These are phyloP conservation scores for Callyntrura guangdongensis DNA, from an alignment of 2,888 invertebrate genomes.

Conservation along the genomic window DNA sequence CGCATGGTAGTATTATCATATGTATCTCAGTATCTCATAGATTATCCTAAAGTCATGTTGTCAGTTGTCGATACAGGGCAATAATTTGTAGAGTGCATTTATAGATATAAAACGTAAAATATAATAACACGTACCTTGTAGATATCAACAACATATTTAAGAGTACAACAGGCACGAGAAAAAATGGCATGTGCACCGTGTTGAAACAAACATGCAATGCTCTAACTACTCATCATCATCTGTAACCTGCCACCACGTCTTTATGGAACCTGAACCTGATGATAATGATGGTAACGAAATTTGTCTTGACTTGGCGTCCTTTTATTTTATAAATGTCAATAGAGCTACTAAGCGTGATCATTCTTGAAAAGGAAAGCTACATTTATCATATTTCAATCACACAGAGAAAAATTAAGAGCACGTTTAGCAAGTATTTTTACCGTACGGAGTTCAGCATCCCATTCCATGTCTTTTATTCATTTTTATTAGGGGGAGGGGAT, in stretches of 20 bases:
- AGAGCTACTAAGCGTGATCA: conserved; percentile 62
- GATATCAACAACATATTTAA: not conserved
- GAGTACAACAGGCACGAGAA: not conserved
- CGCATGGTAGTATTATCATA: not conserved
- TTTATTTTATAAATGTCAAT: conserved; percentile 67
- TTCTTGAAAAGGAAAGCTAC: conserved; percentile 47
- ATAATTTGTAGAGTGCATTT: conserved; percentile 37
- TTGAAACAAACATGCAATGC: not conserved
- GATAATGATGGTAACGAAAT: not conserved
- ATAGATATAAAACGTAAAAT: not conserved
- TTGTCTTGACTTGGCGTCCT: not conserved
- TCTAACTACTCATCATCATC: not conserved
- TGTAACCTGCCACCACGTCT: not conserved
- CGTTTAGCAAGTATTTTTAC: conserved; percentile 35
- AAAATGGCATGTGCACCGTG: not conserved
- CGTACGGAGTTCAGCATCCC: not conserved
- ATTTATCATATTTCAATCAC: conserved; percentile 52
- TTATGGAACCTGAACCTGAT: not conserved
- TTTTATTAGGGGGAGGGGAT: conserved; percentile 64
- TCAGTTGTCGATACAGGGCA: conserved; percentile 10
- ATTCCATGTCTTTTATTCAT: not conserved
- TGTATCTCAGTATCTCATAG: not conserved
- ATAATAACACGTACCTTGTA: not conserved
- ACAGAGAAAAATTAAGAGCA: conserved; percentile 7
- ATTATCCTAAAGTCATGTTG: not conserved